Percentiles rank a stretch among this genome's conserved stretches.
phyloP scores from a whole-genome alignment of 2,888 invertebrate species.

The Adelphocoris suturalis region DNA sequence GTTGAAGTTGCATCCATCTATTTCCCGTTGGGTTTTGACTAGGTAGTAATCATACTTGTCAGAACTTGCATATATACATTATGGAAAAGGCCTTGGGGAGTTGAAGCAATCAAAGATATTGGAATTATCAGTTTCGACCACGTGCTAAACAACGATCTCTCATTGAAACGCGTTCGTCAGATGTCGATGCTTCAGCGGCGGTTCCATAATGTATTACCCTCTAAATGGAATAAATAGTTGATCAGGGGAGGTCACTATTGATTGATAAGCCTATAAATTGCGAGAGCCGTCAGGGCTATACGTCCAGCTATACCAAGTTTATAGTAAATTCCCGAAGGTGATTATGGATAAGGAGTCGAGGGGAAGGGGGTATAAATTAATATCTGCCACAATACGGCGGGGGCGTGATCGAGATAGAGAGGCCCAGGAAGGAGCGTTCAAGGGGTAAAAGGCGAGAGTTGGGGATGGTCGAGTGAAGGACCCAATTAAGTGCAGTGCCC shows the following conservation, averaged over 20 bases:
- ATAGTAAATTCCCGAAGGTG: slow-evolving; percentile 42
- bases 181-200: not conserved
- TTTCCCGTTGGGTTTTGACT: not conserved
- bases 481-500: slow-evolving; percentile 71
- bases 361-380: slow-evolving; percentile 28
- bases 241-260: slow-evolving; percentile 21
- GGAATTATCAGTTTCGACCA: slow-evolving; percentile 11
- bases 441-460: not conserved
- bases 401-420: not conserved
- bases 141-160: not conserved
- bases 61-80: not conserved
- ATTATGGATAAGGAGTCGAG: not conserved
- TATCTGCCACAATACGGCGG: slow-evolving; percentile 25
- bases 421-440: not conserved
- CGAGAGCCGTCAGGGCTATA: not conserved
- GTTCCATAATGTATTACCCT: slow-evolving; percentile 1
- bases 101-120: slow-evolving; percentile 31
- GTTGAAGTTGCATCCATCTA: no score
- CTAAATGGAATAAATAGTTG: slow-evolving; percentile 28
- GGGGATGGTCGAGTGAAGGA: slow-evolving; percentile 56
- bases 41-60: not conserved
- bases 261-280: slow-evolving; percentile 41
- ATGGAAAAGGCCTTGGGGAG: slow-evolving; percentile 25
- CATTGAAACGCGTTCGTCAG: not conserved
- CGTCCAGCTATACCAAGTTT: slow-evolving; percentile 19